Conservation (phyloP, 1,140 invertebrate species). For the Eciton burchellii region DNA sequence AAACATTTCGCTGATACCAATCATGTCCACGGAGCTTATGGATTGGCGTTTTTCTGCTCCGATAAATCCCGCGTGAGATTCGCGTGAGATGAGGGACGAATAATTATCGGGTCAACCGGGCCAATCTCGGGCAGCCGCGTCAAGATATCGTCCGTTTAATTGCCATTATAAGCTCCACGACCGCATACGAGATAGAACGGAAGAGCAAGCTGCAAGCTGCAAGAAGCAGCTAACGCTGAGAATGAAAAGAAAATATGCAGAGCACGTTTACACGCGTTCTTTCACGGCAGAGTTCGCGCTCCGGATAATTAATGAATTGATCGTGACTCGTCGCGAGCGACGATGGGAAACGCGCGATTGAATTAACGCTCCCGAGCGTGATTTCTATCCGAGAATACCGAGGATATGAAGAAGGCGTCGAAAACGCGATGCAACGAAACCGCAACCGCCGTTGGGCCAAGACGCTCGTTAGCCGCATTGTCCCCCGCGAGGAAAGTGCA, state of each 20-base stretch:
- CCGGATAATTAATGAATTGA: constrained; percentile 26
- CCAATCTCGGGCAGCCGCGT: neutral
- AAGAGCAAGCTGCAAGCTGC: neutral
- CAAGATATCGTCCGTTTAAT: constrained; percentile 11
- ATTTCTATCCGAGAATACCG: constrained; percentile 46
- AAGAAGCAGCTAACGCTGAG: neutral
- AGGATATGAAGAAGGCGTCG: constrained; percentile 1
- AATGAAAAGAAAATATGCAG: neutral
- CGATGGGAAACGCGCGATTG: constrained; percentile 43
- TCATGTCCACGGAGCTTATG: neutral
- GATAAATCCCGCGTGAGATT: neutral
- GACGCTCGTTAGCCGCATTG: neutral
- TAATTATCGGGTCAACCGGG: neutral
- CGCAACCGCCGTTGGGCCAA: neutral
- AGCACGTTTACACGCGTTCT: neutral
- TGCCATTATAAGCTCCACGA: neutral
- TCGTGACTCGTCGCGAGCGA: neutral
- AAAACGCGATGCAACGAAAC: neutral
- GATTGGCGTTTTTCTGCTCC: neutral
- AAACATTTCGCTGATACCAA: constrained; percentile 34
- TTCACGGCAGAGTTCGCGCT: neutral
- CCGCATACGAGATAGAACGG: neutral
- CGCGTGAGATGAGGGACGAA: neutral
- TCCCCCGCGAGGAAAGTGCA: constrained; percentile 18
- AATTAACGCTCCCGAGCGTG: constrained; percentile 29